A percentile compares a stretch with the other conserved stretches of the same genome.
Evolutionary conservation across 2,797 vertebrate species (phyloP).

Genomic region (Otolemur crassicaudatus): DNA sequence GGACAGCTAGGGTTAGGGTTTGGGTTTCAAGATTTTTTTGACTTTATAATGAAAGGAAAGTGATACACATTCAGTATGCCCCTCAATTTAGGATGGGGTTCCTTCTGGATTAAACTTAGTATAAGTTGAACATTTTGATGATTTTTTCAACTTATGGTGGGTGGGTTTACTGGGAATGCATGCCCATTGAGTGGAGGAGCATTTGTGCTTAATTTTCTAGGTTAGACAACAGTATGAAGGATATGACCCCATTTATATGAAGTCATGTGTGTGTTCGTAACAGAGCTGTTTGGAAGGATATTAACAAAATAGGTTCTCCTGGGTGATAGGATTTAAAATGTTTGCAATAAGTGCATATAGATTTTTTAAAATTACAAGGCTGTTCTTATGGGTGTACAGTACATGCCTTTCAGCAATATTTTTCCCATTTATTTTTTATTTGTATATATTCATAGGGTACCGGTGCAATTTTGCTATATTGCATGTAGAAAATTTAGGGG

Average conservation of each 20-base stretch:
- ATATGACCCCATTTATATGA: neutral
- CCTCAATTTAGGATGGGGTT: neutral
- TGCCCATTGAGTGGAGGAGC: neutral
- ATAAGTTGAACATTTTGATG: neutral
- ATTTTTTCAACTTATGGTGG: neutral
- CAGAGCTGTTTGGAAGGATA: neutral
- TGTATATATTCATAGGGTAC: neutral
- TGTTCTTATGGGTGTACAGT: neutral
- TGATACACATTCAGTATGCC: neutral
- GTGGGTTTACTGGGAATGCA: neutral
- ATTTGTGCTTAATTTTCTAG: neutral
- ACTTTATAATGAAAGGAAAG: neutral
- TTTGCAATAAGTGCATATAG: neutral
- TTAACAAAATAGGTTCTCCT: constrained; percentile 22
- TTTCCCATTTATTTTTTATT: neutral
- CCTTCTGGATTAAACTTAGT: neutral
- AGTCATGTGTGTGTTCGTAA: neutral
- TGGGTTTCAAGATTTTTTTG: neutral
- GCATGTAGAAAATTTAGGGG: neutral
- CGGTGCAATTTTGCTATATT: neutral
- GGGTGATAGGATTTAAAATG: neutral
- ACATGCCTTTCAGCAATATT: neutral
- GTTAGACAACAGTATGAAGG: neutral
- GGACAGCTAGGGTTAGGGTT: neutral
- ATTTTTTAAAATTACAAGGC: neutral